Base-by-base conservation (phyloP, 2,888 invertebrate genomes). In the Mesoligia furuncula region DNA sequence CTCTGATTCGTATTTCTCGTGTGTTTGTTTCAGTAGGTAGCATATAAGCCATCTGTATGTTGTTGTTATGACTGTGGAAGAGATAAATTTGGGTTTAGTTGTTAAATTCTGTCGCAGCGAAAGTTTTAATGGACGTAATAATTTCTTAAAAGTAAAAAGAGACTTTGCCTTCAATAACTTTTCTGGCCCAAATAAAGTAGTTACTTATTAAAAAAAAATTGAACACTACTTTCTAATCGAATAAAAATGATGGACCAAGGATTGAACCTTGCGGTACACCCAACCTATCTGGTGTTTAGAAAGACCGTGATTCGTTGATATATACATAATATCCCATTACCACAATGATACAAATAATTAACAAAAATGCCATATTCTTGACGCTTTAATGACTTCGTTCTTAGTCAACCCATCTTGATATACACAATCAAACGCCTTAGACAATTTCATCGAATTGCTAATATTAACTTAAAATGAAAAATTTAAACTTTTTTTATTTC, bases 41-140 rank as follows among this genome's bases (percentile, higher is more conserved):
- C 98, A 98, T 67, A 99, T 97, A 39, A 99, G 96, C 99, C 99
- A 99, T 93, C 98, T 97, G 94, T 98, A 99, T 45, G 98, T 97
- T 66, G 97, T 96, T 57, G 97, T 96, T 81, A 98, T 97, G 93
- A 98, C 98, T 98, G 95, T 54, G 61, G 57, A 79, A 59, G 39
- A 39, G 36, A 71, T 15, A 71, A 4, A 67, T 1, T 24, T n/a
- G 13, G 9, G 24, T 31, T 39, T 51, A 54, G 20, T 9, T 31
- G 27, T 31, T 31, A 8, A 9, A 61, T 61, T 31, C 4, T 31
- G 27, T 61, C 61, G 8, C 17, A 61, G 2, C 6, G 59, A 27
- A 59, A 4, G 9, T 54, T 11, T 11, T 11, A 11, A 54, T 4
- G 11, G 11, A 57, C n/a, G n/a, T 57, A 11, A n/a, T 5, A 57